Evolutionary conservation across 2,113 vertebrate genomes (phyloP).

Genomic region (Neofelis nebulosa): DNA sequence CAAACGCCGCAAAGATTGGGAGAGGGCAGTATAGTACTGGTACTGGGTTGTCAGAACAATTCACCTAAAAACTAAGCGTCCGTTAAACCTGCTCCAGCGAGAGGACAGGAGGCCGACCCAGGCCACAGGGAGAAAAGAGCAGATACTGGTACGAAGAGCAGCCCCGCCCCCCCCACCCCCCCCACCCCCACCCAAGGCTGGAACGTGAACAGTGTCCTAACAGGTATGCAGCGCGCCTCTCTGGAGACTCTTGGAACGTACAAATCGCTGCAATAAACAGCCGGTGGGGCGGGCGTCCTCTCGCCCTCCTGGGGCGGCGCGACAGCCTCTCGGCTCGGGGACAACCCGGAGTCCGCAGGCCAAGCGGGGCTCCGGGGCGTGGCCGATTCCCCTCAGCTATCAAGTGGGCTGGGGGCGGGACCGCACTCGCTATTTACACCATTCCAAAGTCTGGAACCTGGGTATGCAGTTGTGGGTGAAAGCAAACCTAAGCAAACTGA

Average conservation of each 20-base stretch:
- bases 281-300: not conserved
- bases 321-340: not conserved
- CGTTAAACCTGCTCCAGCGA: not conserved
- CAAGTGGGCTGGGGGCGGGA: not conserved
- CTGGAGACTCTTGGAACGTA: not conserved
- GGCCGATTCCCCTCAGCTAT: not conserved
- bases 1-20: not conserved
- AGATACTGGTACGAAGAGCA: not conserved
- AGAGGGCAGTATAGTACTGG: not conserved
- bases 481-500: not conserved
- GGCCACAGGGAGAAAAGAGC: not conserved
- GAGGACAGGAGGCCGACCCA: not conserved
- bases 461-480: not conserved
- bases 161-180: not conserved
- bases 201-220: not conserved
- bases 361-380: rapidly evolving
- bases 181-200: not conserved
- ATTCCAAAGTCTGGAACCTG: not conserved
- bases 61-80: not conserved
- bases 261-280: not conserved
- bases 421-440: not conserved
- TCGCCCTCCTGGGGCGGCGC: too few relatives aligned
- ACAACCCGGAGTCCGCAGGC: not conserved
- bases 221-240: not conserved
- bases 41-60: not conserved